Base-by-base conservation (phyloP, 53 echinoderm and acorn worm genomes). In the Zoroaster sp. region DNA sequence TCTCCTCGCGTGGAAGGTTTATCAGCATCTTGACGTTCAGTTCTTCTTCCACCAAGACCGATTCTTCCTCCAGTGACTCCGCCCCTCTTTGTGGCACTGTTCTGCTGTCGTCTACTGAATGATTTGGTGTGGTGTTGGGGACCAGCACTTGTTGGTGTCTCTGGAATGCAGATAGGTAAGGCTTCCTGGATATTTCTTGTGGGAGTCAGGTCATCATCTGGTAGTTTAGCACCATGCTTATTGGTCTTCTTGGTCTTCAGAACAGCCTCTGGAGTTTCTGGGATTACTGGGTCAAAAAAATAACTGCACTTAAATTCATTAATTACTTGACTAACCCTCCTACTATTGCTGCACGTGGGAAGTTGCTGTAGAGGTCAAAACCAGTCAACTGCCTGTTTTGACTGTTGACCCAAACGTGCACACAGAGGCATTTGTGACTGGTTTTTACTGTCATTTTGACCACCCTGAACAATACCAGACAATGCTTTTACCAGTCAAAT, bases 241-340 rank as follows among this genome's bases (percentile, higher is more conserved):
- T 35, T 42, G 34, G 44, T 55, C 33, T 40, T 59, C 59, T 67
- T 31, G 47, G 52, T 11, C 67, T 55, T 67, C 7, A 36, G n/a
- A 74, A 67, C 52, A 54, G 69, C 51, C 68, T 92, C 92, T 54
- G 92, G 92, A n/a, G 92, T 92, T 53, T 92, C 92, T 67, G 92
- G 92, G 41, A 92, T 89, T 28, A 89, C 92, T 92, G 66, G 11
- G 45, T 41, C 3, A 80, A 40, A 80, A 63, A 67, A 37, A 35
- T 8, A 31, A 46, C 25, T 14, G 18, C 37, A 38, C 32, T 71
- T 71, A 14, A 36, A n/a, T n/a, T n/a, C n/a, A n/a, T n/a, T n/a
- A n/a, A n/a, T n/a, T n/a, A n/a, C n/a, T n/a, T n/a, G n/a, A n/a
- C n/a, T n/a, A n/a, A n/a, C n/a, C n/a, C n/a, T n/a, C n/a, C n/a